These are phyloP conservation scores for Elgaria multicarinata DNA, from an alignment of 2,113 vertebrate species.

Conservation along the genomic window DNA sequence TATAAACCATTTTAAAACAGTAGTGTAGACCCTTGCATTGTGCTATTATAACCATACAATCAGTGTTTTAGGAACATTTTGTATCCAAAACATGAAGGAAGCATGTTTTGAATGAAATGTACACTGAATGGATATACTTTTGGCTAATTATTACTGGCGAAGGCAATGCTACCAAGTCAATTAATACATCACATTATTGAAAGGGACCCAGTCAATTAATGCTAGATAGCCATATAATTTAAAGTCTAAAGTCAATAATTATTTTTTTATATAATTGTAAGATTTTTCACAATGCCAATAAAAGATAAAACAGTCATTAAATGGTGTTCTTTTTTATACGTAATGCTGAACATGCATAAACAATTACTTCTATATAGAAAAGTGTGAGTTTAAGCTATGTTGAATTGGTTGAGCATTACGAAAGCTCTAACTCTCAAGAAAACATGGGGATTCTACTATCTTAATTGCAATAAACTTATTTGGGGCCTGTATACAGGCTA, in stretches of 20 bases:
- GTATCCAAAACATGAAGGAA: not conserved
- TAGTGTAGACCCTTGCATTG: too few relatives aligned
- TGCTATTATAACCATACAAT: not conserved
- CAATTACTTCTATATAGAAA: not conserved
- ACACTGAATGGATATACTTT: not conserved
- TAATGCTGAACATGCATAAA: not conserved
- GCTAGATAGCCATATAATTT: not conserved
- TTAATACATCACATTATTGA: accelerated
- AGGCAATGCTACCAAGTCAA: conserved; percentile 4
- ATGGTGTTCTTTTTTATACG: not conserved
- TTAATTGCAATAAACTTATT: not conserved
- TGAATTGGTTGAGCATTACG: not conserved
- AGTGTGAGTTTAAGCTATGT: not conserved
- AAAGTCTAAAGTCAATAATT: not conserved
- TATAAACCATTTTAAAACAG: too few relatives aligned
- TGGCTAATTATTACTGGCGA: conserved; percentile 1
- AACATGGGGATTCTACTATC: not conserved
- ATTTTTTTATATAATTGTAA: not conserved
- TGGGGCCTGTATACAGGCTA: not conserved
- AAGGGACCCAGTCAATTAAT: conserved; percentile 21
- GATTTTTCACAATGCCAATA: not conserved
- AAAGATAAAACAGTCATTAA: not conserved
- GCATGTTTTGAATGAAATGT: not conserved
- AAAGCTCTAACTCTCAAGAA: not conserved
- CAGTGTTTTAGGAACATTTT: not conserved